Evolutionary conservation across 2,888 invertebrate species (phyloP).

Genomic region (Geotrupes spiniger): DNA sequence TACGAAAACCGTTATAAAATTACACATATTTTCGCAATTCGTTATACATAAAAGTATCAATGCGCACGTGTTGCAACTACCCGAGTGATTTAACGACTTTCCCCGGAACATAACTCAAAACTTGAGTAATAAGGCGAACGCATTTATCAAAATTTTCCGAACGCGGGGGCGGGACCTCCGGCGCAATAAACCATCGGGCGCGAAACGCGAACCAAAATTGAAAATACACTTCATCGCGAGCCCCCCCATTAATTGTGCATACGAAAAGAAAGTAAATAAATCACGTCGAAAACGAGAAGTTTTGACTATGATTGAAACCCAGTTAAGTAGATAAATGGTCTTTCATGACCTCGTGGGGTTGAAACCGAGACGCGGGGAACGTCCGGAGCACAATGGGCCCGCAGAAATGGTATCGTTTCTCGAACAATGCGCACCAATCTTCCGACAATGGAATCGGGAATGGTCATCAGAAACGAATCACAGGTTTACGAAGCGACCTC

Average conservation of each 20-base stretch:
- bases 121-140: slow-evolving; percentile 34
- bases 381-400: slow-evolving; percentile 33
- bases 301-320: slow-evolving; percentile 43
- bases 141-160: slow-evolving; percentile 31
- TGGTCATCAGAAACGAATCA: slow-evolving; percentile 39
- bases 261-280: slow-evolving; percentile 28
- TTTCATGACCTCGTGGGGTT: slow-evolving; percentile 24
- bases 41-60: too few species aligned
- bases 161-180: neutral
- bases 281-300: slow-evolving; percentile 29
- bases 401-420: slow-evolving; percentile 34
- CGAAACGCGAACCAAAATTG: slow-evolving; percentile 23
- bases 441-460: slow-evolving; percentile 32
- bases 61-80: neutral
- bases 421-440: slow-evolving; percentile 37
- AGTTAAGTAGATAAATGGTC: slow-evolving; percentile 44
- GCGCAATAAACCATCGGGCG: slow-evolving; percentile 10
- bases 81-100: slow-evolving; percentile 34
- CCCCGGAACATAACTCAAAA: slow-evolving; percentile 34
- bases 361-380: slow-evolving; percentile 23
- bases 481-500: slow-evolving; percentile 10
- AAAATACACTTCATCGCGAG: slow-evolving; percentile 5
- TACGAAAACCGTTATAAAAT: too few species aligned
- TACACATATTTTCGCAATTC: too few species aligned
- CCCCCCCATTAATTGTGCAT: slow-evolving; percentile 10